Base-by-base conservation (phyloP, 1,140 invertebrate genomes). In the Drosophila mojavensis region DNA sequence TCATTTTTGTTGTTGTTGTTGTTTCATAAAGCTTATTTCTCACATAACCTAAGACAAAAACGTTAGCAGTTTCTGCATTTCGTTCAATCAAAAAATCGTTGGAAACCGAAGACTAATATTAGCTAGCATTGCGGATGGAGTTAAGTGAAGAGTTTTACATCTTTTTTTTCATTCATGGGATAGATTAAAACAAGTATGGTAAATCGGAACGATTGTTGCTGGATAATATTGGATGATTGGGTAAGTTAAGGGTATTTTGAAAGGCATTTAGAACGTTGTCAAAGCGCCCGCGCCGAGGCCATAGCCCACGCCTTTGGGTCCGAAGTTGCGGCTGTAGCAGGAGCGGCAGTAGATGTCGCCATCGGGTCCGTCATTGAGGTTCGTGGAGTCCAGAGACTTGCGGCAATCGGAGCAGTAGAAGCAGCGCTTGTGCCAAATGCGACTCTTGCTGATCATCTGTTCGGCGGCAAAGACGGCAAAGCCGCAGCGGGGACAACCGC, bases 351-450 rank as follows among this genome's bases (percentile, higher is more conserved):
- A 99, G 83, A 99, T 97, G 90, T 98, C 96, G 63, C 96, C 97
- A 92, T 98, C 97, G 61, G 98, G 98, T 66, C 95, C 97, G 81
- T 99, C 98, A 91, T 97, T 97, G 59, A 98, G 94, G 85, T 97
- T 98, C 74, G 97, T 98, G 64, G 94, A 94, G 93, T 99, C 98
- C 89, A 99, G 94, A 80, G 98, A 97, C 93, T 97, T 97, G 83
- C 96, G 95, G 93, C 98, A 99, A 71, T 97, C 96, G 89, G 95
- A 95, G 93, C 98, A 99, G 93, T 95, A 96, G 95, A 99, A 99
- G 94, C 98, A 99, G 74, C 97, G 94, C 93, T 97, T 98, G 94
- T 99, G 98, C 97, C 97, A 99, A 91, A 98, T 95, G 91, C 96
- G 95, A 92, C 96, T 96, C 94, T 97, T 98, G 93, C 97, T 97